Conservation (phyloP, 1,140 invertebrate species). For the Conopomorpha cramerella region DNA sequence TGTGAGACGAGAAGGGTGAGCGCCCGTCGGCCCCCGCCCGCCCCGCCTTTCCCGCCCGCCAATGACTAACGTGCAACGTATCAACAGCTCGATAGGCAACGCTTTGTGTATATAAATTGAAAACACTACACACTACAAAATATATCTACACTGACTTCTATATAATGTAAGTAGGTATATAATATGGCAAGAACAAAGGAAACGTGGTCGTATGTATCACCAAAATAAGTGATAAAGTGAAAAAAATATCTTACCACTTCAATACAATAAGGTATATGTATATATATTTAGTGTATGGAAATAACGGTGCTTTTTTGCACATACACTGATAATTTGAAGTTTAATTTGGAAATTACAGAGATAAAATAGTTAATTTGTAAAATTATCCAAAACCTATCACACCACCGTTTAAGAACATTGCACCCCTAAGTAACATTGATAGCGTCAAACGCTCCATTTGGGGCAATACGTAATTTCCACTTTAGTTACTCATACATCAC, state of each 20-base stretch:
- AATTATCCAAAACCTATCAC: conserved; percentile 61
- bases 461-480: conserved; percentile 50
- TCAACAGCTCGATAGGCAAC: conserved; percentile 44
- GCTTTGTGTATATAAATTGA: conserved; percentile 49
- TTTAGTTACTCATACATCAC: conserved; percentile 51
- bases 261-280: no score
- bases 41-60: conserved; percentile 21
- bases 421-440: conserved; percentile 56
- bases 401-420: conserved; percentile 57
- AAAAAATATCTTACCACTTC: no score
- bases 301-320: no score
- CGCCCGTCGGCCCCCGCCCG: conserved; percentile 9
- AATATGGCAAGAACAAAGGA: conserved; percentile 57
- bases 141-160: conserved; percentile 48
- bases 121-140: conserved; percentile 47
- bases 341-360: conserved; percentile 51
- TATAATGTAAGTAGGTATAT: no score
- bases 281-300: no score
- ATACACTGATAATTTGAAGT: conserved; percentile 30
- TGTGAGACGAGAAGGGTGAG: no score
- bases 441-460: conserved; percentile 59
- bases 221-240: conserved; percentile 31
- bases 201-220: conserved; percentile 40
- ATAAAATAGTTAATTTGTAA: conserved; percentile 60
- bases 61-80: conserved; percentile 41